phyloP scores from a whole-genome alignment of 2,797 vertebrate genomes.

The Pagetopsis macropterus region DNA sequence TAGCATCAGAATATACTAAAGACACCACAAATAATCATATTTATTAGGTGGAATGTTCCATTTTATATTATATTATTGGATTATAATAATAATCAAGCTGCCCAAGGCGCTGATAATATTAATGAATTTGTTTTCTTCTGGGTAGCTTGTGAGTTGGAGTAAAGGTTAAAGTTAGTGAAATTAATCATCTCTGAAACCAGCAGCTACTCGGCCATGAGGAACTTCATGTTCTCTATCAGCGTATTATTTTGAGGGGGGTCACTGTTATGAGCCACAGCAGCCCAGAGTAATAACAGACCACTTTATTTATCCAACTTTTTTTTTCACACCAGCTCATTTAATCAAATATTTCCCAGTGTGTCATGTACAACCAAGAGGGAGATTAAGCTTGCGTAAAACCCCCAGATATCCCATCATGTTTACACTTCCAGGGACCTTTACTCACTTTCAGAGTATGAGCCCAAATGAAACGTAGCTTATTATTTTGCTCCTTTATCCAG shows the following conservation, averaged over 20 bases:
- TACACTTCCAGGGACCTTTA: constrained; percentile 46
- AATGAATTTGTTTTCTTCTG: background rate
- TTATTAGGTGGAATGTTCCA: background rate
- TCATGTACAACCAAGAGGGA: constrained; percentile 40
- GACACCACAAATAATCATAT: background rate
- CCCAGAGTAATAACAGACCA: constrained; percentile 59
- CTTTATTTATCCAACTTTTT: constrained; percentile 63
- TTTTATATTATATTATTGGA: background rate
- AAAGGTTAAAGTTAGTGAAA: background rate
- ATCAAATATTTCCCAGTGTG: constrained; percentile 75
- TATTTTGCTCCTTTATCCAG: constrained; percentile 63
- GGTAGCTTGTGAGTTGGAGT: no score
- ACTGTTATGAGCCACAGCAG: constrained; percentile 52
- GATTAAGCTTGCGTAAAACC: constrained; percentile 50
- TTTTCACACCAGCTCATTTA: constrained; percentile 58
- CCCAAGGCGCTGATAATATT: no score
- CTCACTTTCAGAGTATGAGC: constrained; percentile 50
- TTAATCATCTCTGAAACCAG: constrained; percentile 18
- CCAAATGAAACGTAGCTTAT: constrained; percentile 45
- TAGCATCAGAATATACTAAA: background rate
- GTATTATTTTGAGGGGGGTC: constrained; percentile 24
- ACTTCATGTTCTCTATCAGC: constrained; percentile 69
- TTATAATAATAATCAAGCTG: background rate
- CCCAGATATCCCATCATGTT: constrained; percentile 56
- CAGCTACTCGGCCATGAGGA: constrained; percentile 36